These are phyloP conservation scores for Amphipyra tragopoginis DNA, from an alignment of 2,888 invertebrate genomes.

Conservation along the genomic window DNA sequence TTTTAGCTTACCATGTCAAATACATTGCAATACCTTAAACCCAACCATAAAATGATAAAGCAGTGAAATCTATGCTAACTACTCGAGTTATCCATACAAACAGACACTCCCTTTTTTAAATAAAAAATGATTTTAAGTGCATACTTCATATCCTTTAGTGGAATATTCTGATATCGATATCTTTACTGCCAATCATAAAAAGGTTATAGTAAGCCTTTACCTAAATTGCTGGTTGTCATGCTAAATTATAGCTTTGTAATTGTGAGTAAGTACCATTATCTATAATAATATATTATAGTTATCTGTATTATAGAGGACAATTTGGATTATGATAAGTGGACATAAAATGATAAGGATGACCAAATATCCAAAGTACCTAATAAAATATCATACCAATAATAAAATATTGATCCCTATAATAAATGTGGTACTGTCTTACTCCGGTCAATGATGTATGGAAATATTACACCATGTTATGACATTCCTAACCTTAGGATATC, in stretches of 20 bases:
- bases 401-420: not conserved
- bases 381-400: not conserved
- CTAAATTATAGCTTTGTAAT: slow-evolving; percentile 4
- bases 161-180: not conserved
- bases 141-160: not conserved
- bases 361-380: not conserved
- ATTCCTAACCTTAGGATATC: too few relatives aligned
- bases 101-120: slow-evolving; percentile 9
- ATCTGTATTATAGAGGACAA: not conserved
- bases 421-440: too few relatives aligned
- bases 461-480: too few relatives aligned
- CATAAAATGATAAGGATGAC: slow-evolving; percentile 3
- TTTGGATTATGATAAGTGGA: slow-evolving; percentile 4
- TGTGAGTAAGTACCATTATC: not conserved
- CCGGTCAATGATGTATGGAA: too few relatives aligned
- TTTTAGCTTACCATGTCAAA: slow-evolving; percentile 1
- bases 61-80: slow-evolving; percentile 4
- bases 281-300: too few relatives aligned
- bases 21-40: slow-evolving; percentile 11
- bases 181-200: slow-evolving; percentile 11
- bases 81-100: slow-evolving; percentile 13
- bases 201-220: not conserved
- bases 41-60: slow-evolving; percentile 4
- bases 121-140: slow-evolving; percentile 6
- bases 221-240: not conserved